These are phyloP conservation scores for Gasterosteus aculeatus DNA, from an alignment of 2,113 vertebrate species.

Conservation along the genomic window DNA sequence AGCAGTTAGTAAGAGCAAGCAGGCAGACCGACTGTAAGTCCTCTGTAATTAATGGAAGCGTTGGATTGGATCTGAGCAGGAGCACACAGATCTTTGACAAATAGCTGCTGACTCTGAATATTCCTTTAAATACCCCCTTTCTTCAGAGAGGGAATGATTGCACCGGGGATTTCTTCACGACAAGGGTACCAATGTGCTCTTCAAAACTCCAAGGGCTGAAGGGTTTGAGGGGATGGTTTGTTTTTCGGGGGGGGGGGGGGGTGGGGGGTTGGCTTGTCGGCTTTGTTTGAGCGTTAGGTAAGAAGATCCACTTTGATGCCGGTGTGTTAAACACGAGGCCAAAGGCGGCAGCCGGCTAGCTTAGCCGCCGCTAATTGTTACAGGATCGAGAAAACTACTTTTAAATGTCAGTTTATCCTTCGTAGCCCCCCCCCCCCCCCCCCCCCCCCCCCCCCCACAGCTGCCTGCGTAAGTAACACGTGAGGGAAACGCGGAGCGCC, in stretches of 20 bases:
- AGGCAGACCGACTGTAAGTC: conserved; percentile 63
- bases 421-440: not conserved
- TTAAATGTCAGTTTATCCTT: conserved; percentile 20
- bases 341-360: too few relatives aligned
- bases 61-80: conserved; percentile 56
- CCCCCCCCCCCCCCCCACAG: not conserved
- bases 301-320: not conserved
- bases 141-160: not conserved
- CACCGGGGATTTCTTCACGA: conserved; percentile 13
- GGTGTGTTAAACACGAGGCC: too few relatives aligned
- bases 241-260: not conserved
- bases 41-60: conserved; percentile 69
- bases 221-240: conserved; percentile 12
- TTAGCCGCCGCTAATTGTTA: not conserved
- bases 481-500: conserved; percentile 50
- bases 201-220: not conserved
- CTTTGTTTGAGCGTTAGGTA: conserved; percentile 9
- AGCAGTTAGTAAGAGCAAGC: conserved; percentile 61
- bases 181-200: conserved; percentile 4
- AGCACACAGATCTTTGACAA: conserved; percentile 49
- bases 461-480: conserved; percentile 48
- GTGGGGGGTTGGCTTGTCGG: not conserved
- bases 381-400: not conserved
- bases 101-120: conserved; percentile 28
- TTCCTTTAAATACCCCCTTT: conserved; percentile 10